Evolutionary conservation across 2,888 invertebrate species (phyloP), one percentile per base, ranked within the genome.

Genomic region (Hemistola chrysoprasaria): DNA sequence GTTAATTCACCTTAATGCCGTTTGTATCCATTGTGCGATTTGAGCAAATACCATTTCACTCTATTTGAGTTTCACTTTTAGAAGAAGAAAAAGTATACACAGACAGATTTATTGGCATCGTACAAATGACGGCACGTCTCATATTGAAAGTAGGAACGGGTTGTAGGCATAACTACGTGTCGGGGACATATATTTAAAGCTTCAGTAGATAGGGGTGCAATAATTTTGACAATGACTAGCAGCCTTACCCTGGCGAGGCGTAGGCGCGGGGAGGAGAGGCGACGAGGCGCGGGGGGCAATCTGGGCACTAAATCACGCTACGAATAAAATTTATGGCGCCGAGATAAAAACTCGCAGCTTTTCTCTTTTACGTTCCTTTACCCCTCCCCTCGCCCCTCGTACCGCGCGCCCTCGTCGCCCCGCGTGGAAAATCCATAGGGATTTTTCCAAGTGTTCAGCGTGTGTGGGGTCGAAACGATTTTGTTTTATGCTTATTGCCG

Each of bases 331-430:
- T 90, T 90, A 90, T 90, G 90, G 90, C 84, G 86, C 86, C 88
- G 88, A 90, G 90, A 90, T 90, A 90, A 90, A 90, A 90, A 90
- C 90, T 90, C 90, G 90, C 88, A 90, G 90, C 90, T 90, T 90
- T 90, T 90, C 90, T 90, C 90, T 90, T 90, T 89, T 89, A 88
- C 87, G 87, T 87, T 86, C 85, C 82, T 86, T 84, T 79, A 77
- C 80, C 76, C 70, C 61, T 58, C 55, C 53, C 62, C 42, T 56
- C 52, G 62, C 53, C 20, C 39, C 6, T 0, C 37, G n/a, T 29
- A 29, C 23, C 37, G 29, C 43, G 33, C 42, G 37, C 29, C 43
- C 43, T 30, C 34, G 38, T 25, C 42, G 42, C 72, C 71, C 77
- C 76, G 70, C 74, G 71, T 73, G 81, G 87, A 86, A 88, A 87